Conservation (phyloP, 2,797 vertebrate genomes). For the Jordanella pulchra region DNA sequence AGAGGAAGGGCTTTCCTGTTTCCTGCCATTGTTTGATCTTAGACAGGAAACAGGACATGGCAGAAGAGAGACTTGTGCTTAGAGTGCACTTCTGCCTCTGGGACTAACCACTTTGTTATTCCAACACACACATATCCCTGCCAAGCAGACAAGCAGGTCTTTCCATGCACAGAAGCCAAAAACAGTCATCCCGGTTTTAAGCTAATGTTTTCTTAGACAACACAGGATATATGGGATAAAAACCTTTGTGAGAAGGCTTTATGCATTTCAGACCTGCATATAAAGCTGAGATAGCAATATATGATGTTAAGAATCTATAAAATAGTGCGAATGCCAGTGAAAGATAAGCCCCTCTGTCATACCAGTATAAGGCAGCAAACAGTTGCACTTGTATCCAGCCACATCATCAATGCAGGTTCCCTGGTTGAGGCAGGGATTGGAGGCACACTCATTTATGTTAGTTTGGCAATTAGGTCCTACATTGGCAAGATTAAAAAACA, state of each 20-base stretch:
- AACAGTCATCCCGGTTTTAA: conserved; percentile 50
- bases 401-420: conserved; percentile 96
- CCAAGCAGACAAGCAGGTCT: conserved; percentile 51
- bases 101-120: conserved; percentile 61
- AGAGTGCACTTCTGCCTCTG: conserved; percentile 74
- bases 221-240: conserved; percentile 47
- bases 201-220: conserved; percentile 71
- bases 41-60: conserved; percentile 86
- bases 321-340: conserved; percentile 10
- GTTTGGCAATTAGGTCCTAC: conserved; percentile 97
- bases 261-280: conserved; percentile 24
- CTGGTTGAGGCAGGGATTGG: conserved; percentile 97
- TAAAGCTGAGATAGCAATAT: conserved; percentile 41
- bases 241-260: conserved; percentile 49
- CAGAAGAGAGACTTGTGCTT: conserved; percentile 71
- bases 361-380: conserved; percentile 94
- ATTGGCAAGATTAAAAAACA: conserved; percentile 54
- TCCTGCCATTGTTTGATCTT: conserved; percentile 91
- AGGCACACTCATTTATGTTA: conserved; percentile 98
- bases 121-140: conserved; percentile 63
- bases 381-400: conserved; percentile 96
- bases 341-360: conserved; percentile 41
- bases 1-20: conserved; percentile 88
- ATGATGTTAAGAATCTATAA: conserved; percentile 8
- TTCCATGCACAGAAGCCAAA: conserved; percentile 64